Percentiles rank a stretch among this genome's conserved stretches.
Evolutionary conservation across 2,888 invertebrate genomes (phyloP).

Genomic region (Campoletis raptor): DNA sequence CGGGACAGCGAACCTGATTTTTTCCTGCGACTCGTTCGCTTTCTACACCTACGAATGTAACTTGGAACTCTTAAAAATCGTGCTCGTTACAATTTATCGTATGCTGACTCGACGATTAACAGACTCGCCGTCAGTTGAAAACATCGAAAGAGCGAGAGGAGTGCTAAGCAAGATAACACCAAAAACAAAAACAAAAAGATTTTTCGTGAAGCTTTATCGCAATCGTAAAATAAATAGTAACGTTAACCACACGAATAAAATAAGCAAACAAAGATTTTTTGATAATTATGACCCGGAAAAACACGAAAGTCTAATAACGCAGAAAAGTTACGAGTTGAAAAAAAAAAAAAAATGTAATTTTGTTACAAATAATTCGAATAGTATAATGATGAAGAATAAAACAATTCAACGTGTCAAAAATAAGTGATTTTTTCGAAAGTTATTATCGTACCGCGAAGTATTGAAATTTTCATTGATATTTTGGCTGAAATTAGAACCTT

Average conservation of each 20-base stretch:
- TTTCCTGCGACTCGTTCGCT: conserved; percentile 82
- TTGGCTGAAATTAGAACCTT: background rate
- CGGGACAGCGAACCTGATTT: conserved; percentile 82
- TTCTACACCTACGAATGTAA: conserved; percentile 81
- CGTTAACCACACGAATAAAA: background rate
- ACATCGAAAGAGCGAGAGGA: conserved; percentile 6
- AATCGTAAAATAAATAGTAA: background rate
- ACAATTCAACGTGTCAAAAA: too few relatives aligned
- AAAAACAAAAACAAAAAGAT: background rate
- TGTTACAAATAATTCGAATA: background rate
- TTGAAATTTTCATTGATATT: background rate
- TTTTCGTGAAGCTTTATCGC: background rate
- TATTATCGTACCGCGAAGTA: background rate
- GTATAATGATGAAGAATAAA: too few relatives aligned
- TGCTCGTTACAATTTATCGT: conserved; percentile 34
- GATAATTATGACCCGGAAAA: background rate
- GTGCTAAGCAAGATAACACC: background rate
- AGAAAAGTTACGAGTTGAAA: background rate
- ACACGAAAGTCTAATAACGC: too few relatives aligned
- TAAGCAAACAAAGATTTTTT: background rate
- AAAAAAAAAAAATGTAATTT: background rate
- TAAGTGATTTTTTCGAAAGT: too few relatives aligned
- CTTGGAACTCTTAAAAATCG: conserved; percentile 76
- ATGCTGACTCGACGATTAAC: conserved; percentile 19
- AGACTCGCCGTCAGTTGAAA: conserved; percentile 24